Conservation (phyloP, 2,797 vertebrate species). For the Buphagus erythrorhynchus region DNA sequence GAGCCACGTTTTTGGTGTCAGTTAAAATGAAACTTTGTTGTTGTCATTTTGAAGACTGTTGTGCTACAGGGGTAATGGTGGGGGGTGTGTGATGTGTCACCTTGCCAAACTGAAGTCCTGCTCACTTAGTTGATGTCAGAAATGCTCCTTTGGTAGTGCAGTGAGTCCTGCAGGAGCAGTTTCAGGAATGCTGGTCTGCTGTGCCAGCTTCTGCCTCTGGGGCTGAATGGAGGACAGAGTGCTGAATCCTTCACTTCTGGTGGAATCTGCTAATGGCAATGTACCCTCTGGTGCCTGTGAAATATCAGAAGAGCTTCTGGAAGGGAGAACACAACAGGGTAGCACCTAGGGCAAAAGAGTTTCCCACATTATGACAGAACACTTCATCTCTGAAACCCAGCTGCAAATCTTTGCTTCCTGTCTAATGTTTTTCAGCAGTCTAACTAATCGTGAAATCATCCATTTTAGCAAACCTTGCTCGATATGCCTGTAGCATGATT, state of each 20-base stretch:
- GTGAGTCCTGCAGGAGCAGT: fast-evolving
- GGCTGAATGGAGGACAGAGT: neutral
- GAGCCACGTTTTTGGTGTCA: neutral
- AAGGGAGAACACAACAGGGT: neutral
- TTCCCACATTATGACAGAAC: fast-evolving
- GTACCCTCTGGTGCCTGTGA: neutral
- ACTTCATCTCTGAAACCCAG: fast-evolving
- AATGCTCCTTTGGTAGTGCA: neutral
- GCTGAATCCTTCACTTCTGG: neutral
- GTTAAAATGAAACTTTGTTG: neutral
- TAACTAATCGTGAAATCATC: neutral
- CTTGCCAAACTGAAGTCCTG: neutral
- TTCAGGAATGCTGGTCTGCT: fast-evolving
- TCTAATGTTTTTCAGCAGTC: neutral
- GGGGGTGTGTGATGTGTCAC: neutral
- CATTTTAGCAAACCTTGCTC: neutral
- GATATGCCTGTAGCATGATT: neutral
- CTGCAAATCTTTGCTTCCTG: neutral
- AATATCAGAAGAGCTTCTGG: neutral
- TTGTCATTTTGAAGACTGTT: neutral
- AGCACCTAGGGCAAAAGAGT: neutral
- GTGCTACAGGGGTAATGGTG: neutral
- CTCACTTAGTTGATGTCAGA: neutral
- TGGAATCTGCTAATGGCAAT: neutral
- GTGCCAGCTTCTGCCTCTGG: fast-evolving